phyloP scores from a whole-genome alignment of 2,888 invertebrate species.

The Omphaloscelis lunosa region DNA sequence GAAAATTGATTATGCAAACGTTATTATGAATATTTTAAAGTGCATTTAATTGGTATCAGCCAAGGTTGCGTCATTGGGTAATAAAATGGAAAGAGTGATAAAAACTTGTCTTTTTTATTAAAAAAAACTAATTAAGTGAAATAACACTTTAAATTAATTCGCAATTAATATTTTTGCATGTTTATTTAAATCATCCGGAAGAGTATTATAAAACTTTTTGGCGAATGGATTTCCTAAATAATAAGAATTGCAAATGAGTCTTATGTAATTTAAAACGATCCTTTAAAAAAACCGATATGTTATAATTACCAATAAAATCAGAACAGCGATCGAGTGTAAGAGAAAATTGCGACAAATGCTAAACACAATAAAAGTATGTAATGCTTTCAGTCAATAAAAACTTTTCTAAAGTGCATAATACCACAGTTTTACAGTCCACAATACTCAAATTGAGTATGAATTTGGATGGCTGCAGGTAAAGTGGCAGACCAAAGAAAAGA shows the following conservation, averaged over 20 bases:
- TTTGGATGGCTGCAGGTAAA: neutral
- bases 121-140: neutral
- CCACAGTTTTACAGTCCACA: neutral
- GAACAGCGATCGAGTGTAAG: neutral
- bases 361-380: neutral
- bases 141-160: neutral
- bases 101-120: conserved; percentile 1
- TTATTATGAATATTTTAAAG: conserved; percentile 22
- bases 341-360: neutral
- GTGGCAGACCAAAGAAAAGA: neutral
- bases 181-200: conserved; percentile 15
- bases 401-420: neutral
- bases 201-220: neutral
- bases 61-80: conserved; percentile 17
- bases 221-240: conserved; percentile 24
- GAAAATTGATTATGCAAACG: conserved; percentile 67
- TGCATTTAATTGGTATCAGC: conserved; percentile 29
- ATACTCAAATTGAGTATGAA: neutral
- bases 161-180: neutral
- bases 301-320: neutral
- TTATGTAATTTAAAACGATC: neutral
- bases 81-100: conserved; percentile 14
- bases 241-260: conserved; percentile 8
- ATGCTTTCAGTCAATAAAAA: neutral
- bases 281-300: conserved; percentile 1